phyloP scores from a whole-genome alignment of 2,888 invertebrate genomes.

The Phragmatobia fuliginosa region DNA sequence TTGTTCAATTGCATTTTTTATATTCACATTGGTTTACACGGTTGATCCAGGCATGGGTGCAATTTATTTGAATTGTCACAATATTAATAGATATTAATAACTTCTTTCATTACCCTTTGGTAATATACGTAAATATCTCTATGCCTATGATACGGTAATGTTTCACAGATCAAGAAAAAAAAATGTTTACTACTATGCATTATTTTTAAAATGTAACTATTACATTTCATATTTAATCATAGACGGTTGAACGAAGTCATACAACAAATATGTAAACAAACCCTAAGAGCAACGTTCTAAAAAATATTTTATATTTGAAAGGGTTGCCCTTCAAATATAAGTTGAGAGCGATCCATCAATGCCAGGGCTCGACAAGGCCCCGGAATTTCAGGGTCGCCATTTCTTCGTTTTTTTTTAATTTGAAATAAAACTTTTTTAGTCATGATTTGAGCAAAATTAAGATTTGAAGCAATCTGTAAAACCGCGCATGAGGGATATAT shows the following conservation, averaged over 20 bases:
- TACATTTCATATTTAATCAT: background rate
- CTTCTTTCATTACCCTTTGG: no score
- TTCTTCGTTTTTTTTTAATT: background rate
- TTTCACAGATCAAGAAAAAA: background rate
- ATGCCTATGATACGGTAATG: background rate
- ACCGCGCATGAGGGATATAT: no score
- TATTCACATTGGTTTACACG: no score
- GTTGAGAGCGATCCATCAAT: constrained; percentile 9
- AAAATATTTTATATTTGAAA: constrained; percentile 1
- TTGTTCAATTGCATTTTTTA: no score
- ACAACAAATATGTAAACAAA: background rate
- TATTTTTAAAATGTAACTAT: background rate
- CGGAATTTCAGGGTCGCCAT: background rate
- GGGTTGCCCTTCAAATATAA: background rate
- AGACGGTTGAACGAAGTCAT: background rate
- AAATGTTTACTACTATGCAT: background rate
- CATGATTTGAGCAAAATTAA: background rate
- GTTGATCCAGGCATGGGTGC: no score
- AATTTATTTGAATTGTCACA: no score
- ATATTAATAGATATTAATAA: no score
- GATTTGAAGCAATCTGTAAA: no score
- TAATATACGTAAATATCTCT: no score
- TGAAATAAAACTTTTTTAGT: background rate
- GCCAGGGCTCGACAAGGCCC: background rate
- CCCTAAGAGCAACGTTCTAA: background rate